Evolutionary conservation across 2,888 invertebrate genomes (phyloP).

Genomic region (Hipparchia sbordonii): DNA sequence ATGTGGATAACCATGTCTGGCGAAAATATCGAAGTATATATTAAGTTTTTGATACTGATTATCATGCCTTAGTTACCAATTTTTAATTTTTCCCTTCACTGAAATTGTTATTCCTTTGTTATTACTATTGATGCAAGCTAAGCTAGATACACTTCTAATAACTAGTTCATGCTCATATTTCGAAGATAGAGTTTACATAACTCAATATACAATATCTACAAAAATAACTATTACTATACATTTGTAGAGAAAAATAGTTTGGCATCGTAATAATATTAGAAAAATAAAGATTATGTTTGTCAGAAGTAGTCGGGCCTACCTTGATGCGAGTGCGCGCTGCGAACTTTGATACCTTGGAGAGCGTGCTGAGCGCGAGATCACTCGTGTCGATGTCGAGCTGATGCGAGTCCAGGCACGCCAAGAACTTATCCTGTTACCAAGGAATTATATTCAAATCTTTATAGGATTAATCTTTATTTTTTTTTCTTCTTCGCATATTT

Average conservation of each 20-base stretch:
- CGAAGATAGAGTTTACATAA: neutral
- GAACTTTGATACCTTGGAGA: constrained; percentile 95
- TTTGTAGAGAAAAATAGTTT: constrained; percentile 32
- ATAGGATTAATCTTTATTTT: too few relatives aligned
- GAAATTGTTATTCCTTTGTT: constrained; percentile 50
- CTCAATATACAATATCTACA: constrained; percentile 19
- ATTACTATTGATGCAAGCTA: constrained; percentile 55
- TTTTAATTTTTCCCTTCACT: constrained; percentile 33
- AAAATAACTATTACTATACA: constrained; percentile 22
- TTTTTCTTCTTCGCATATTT: too few relatives aligned
- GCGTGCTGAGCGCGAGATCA: constrained; percentile 92
- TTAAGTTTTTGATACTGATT: constrained; percentile 44
- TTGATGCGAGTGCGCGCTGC: constrained; percentile 92
- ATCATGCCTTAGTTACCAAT: constrained; percentile 70
- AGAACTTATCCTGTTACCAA: constrained; percentile 87
- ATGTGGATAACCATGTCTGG: neutral
- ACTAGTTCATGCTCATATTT: constrained; percentile 52
- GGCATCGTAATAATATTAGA: neutral
- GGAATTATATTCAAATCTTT: too few relatives aligned
- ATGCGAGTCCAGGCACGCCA: constrained; percentile 89
- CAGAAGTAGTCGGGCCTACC: constrained; percentile 60
- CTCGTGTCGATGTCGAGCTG: constrained; percentile 94
- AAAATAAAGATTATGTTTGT: neutral
- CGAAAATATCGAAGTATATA: constrained; percentile 9
- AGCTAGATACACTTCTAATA: constrained; percentile 51